Percentiles rank a stretch among this genome's conserved stretches.
phyloP scores from a whole-genome alignment of 2,888 invertebrate genomes.

The Drosophila histrio region DNA sequence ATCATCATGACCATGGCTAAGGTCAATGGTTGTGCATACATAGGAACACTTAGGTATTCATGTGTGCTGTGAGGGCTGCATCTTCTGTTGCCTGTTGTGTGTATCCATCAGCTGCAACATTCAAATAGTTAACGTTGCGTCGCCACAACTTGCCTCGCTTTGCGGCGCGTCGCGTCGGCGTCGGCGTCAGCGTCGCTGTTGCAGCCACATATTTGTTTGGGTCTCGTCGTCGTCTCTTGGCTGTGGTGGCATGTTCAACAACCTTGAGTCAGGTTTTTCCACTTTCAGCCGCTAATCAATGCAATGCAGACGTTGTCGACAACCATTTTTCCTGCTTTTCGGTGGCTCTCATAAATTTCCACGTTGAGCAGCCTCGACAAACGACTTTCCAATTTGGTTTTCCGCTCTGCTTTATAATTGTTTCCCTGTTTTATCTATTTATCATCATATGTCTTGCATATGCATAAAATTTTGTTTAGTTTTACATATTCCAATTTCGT shows the following conservation, averaged over 20 bases:
- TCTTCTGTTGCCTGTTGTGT: constrained; percentile 45
- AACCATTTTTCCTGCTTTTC: constrained; percentile 57
- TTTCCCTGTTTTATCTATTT: constrained; percentile 27
- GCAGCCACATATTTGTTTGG: constrained; percentile 58
- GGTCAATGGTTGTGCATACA: constrained; percentile 62
- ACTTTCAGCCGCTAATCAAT: constrained; percentile 77
- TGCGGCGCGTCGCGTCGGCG: constrained; percentile 27
- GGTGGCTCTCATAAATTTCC: constrained; percentile 60
- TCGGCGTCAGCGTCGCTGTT: constrained; percentile 29
- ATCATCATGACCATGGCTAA: constrained; percentile 55
- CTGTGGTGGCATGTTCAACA: constrained; percentile 71
- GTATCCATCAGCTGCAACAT: constrained; percentile 78
- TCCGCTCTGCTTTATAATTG: constrained; percentile 47
- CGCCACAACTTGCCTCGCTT: constrained; percentile 4
- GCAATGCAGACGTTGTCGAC: constrained; percentile 57
- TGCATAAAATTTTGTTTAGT: constrained; percentile 37
- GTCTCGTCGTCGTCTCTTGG: constrained; percentile 31
- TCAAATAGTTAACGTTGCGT: constrained; percentile 67
- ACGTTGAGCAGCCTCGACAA: constrained; percentile 34
- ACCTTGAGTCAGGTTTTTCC: constrained; percentile 82
- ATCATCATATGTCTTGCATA: constrained; percentile 39
- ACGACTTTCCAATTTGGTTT: constrained; percentile 73
- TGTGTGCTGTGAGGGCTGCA: constrained; percentile 26
- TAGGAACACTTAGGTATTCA: neutral
- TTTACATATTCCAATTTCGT: constrained; percentile 36